phyloP scores from a whole-genome alignment of 2,888 invertebrate genomes.

The Apamea anceps region DNA sequence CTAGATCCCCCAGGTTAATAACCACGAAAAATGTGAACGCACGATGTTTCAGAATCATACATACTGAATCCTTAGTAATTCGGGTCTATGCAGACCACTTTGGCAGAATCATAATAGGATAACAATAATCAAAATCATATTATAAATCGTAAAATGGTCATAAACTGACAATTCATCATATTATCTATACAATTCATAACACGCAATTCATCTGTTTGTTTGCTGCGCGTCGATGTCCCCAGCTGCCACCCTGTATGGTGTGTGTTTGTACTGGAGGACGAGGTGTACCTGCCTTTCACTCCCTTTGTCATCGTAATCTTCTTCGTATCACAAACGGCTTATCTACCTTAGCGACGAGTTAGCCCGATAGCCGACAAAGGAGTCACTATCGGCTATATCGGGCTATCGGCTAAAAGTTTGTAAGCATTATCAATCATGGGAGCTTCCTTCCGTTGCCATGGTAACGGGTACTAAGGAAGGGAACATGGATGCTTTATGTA shows the following conservation, averaged over 20 bases:
- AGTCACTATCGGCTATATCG: constrained; percentile 15
- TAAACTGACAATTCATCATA: too few species aligned
- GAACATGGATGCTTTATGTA: constrained; percentile 9
- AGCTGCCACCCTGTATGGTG: background rate
- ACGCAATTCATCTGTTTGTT: too few species aligned
- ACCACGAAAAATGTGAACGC: too few species aligned
- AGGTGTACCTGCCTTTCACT: background rate
- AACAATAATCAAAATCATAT: too few species aligned
- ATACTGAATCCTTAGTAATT: too few species aligned
- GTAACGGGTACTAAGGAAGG: constrained; percentile 35
- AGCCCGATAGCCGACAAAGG: constrained; percentile 35
- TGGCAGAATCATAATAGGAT: too few species aligned
- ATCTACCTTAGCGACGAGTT: constrained; percentile 34
- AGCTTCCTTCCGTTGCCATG: constrained; percentile 61
- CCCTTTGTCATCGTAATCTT: constrained; percentile 30
- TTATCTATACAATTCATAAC: too few species aligned
- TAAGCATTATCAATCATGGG: constrained; percentile 60
- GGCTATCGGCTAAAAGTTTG: constrained; percentile 52
- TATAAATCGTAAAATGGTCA: too few species aligned
- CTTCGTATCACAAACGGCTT: constrained; percentile 18
- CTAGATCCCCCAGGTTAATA: too few species aligned
- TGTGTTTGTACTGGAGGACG: background rate
- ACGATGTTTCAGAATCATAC: too few species aligned
- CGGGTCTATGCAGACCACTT: too few species aligned
- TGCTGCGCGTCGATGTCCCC: too few species aligned